phyloP scores from a whole-genome alignment of 1,140 invertebrate genomes.

The Pogonomyrmex barbatus region DNA sequence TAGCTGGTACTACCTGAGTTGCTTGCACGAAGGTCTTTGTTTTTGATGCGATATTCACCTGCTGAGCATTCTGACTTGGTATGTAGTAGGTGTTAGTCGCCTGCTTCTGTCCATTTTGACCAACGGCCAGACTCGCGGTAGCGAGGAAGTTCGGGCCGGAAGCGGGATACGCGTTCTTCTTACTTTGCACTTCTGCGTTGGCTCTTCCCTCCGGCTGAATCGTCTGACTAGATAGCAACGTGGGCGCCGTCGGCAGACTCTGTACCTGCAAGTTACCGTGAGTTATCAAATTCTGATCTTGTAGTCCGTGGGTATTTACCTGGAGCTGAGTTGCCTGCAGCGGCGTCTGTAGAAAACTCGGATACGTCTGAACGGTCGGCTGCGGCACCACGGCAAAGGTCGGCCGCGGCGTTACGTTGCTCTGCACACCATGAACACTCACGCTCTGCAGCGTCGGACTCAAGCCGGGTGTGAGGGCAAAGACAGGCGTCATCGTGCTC shows the following conservation, averaged over 20 bases:
- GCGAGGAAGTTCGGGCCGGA: conserved; percentile 74
- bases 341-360: conserved; percentile 74
- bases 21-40: too few species aligned
- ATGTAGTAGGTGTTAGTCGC: conserved; percentile 60
- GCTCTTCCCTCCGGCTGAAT: conserved; percentile 35
- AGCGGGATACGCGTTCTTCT: conserved; percentile 55
- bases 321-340: conserved; percentile 70
- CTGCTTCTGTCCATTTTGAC: conserved; percentile 65
- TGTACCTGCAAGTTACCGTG: conserved; percentile 62
- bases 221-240: conserved; percentile 47
- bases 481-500: conserved; percentile 81
- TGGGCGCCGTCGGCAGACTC: conserved; percentile 38
- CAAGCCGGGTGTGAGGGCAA: conserved; percentile 74
- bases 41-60: neutral
- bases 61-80: conserved; percentile 56
- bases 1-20: conserved; percentile 74
- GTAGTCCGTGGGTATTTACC: conserved; percentile 74
- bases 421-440: conserved; percentile 61
- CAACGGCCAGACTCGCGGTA: conserved; percentile 75
- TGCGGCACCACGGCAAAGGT: conserved; percentile 75
- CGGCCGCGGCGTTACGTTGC: conserved; percentile 70
- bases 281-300: conserved; percentile 74
- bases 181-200: conserved; percentile 62
- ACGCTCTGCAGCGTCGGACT: conserved; percentile 65
- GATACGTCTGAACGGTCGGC: conserved; percentile 77